Evolutionary conservation across 2,113 vertebrate genomes (phyloP).

Genomic region (Apteryx owenii): DNA sequence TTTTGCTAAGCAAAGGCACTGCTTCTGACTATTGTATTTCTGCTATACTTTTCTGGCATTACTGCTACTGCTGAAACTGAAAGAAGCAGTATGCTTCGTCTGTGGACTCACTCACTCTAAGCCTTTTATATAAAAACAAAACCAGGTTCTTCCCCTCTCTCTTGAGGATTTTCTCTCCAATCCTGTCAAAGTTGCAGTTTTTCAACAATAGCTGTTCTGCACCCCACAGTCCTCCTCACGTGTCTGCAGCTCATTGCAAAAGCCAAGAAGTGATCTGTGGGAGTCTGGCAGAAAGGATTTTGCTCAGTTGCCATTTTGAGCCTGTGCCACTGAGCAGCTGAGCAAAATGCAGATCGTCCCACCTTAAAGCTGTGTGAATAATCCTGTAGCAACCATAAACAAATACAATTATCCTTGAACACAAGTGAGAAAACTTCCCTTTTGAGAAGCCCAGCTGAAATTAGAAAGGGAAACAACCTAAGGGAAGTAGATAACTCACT

Average conservation of each 20-base stretch:
- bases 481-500: not conserved
- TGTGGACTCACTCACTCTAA: not conserved
- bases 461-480: not conserved
- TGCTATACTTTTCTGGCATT: not conserved
- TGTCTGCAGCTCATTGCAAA: not conserved
- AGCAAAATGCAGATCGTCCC: not conserved
- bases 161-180: not conserved
- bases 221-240: not conserved
- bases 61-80: not conserved
- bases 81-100: not conserved
- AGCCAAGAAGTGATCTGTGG: not conserved
- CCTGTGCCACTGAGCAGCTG: not conserved
- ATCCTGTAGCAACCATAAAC: slow-evolving; percentile 19
- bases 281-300: not conserved
- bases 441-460: not conserved
- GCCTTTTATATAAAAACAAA: not conserved
- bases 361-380: not conserved
- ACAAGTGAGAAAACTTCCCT: not conserved
- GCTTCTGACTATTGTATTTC: not conserved
- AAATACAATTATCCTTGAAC: not conserved
- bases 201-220: not conserved
- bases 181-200: not conserved
- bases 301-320: slow-evolving; percentile 6
- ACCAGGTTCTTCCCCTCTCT: not conserved
- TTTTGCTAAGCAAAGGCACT: not conserved